These are phyloP conservation scores for Acanthisitta chloris DNA, from an alignment of 2,113 vertebrate species.

Conservation along the genomic window DNA sequence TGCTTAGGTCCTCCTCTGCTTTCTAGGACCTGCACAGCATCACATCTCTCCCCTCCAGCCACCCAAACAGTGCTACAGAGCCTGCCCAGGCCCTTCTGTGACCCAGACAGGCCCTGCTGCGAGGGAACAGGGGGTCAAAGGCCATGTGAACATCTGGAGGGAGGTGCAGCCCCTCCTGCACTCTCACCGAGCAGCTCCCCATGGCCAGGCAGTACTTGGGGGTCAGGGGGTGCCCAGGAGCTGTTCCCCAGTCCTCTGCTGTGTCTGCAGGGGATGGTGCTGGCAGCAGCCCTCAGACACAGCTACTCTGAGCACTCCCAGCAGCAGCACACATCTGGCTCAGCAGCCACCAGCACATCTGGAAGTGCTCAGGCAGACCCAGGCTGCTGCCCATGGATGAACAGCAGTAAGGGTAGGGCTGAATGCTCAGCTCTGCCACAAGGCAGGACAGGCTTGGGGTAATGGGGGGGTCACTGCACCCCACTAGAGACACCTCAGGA, in stretches of 20 bases:
- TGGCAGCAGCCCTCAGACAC: neutral
- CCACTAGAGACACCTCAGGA: neutral
- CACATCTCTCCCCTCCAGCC: fast-evolving
- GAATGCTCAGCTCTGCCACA: neutral
- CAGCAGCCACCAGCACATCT: neutral
- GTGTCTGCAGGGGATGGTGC: neutral
- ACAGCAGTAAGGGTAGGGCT: neutral
- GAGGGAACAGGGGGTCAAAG: constrained; percentile 32
- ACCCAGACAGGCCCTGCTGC: constrained; percentile 34
- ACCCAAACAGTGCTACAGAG: neutral
- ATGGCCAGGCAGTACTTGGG: neutral
- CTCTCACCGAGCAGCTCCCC: neutral
- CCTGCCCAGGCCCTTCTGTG: neutral
- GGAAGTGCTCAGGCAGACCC: neutral
- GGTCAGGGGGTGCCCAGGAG: neutral
- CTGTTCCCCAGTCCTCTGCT: neutral
- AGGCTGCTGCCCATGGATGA: neutral
- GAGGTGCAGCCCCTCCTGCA: neutral
- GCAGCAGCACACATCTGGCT: neutral
- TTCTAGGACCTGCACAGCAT: neutral
- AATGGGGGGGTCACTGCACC: fast-evolving
- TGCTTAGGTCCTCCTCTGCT: fast-evolving
- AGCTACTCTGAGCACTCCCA: neutral
- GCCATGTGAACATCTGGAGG: constrained; percentile 24
- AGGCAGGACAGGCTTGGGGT: neutral